Conservation (phyloP, 2,797 vertebrate genomes). For the Limosa lapponica region DNA sequence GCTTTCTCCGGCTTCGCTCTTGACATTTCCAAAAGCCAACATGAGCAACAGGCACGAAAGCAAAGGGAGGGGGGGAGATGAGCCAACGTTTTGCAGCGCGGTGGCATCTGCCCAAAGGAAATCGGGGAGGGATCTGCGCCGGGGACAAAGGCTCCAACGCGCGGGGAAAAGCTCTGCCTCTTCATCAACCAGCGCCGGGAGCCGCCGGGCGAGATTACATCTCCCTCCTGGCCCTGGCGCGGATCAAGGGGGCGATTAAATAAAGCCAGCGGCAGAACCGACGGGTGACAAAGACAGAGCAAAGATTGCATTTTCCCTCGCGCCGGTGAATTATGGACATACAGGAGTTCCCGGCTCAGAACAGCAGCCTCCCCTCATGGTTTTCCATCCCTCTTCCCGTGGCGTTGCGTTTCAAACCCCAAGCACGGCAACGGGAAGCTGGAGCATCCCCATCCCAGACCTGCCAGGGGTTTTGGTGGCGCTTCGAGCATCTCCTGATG, state of each 20-base stretch:
- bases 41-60: not conserved
- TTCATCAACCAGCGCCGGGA: not conserved
- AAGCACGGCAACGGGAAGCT: accelerated
- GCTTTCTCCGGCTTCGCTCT: not conserved
- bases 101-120: not conserved
- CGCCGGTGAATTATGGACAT: accelerated
- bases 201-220: not conserved
- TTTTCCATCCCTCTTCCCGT: accelerated
- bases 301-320: not conserved
- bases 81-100: not conserved
- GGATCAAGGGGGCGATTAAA: not conserved
- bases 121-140: accelerated
- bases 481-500: not conserved
- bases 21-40: not conserved
- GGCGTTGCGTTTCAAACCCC: accelerated
- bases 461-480: not conserved
- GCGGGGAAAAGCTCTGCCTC: not conserved
- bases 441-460: not conserved
- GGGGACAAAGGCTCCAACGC: not conserved
- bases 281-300: not conserved
- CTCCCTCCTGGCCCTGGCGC: not conserved
- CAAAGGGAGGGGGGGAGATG: not conserved
- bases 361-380: accelerated
- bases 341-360: accelerated
- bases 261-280: not conserved